Percentiles rank a stretch among this genome's conserved stretches.
Conservation (phyloP, 2,888 invertebrate genomes). For the Heteropelma amictum region DNA sequence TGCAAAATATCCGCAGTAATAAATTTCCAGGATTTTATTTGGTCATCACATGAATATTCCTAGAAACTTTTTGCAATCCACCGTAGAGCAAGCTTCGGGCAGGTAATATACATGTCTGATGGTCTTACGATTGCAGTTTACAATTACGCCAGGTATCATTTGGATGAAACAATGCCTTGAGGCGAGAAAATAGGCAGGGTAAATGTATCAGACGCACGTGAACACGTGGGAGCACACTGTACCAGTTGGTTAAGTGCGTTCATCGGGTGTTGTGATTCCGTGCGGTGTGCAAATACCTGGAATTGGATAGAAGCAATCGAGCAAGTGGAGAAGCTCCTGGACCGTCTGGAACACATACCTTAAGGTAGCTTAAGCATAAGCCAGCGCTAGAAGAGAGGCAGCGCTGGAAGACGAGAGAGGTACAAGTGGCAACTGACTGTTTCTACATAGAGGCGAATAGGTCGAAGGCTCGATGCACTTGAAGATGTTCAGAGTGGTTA, state of each 20-base stretch:
- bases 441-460: slow-evolving; percentile 14
- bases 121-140: no score
- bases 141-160: no score
- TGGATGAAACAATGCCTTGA: background rate
- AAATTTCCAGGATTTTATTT: no score
- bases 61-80: no score
- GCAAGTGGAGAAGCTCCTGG: slow-evolving; percentile 45
- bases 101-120: no score
- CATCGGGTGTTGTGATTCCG: slow-evolving; percentile 32
- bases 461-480: slow-evolving; percentile 34
- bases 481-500: slow-evolving; percentile 41
- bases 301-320: slow-evolving; percentile 38
- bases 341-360: slow-evolving; percentile 41
- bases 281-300: slow-evolving; percentile 19
- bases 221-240: background rate
- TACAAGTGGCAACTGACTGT: slow-evolving; percentile 29
- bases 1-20: no score
- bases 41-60: no score
- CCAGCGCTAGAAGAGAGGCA: slow-evolving; percentile 1
- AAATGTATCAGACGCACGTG: slow-evolving; percentile 35
- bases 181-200: slow-evolving; percentile 22
- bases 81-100: no score
- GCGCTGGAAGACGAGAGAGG: slow-evolving; percentile 17
- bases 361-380: slow-evolving; percentile 14
- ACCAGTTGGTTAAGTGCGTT: slow-evolving; percentile 43